Evolutionary conservation across 2,113 vertebrate species (phyloP).

Genomic region (Urocolius indicus): DNA sequence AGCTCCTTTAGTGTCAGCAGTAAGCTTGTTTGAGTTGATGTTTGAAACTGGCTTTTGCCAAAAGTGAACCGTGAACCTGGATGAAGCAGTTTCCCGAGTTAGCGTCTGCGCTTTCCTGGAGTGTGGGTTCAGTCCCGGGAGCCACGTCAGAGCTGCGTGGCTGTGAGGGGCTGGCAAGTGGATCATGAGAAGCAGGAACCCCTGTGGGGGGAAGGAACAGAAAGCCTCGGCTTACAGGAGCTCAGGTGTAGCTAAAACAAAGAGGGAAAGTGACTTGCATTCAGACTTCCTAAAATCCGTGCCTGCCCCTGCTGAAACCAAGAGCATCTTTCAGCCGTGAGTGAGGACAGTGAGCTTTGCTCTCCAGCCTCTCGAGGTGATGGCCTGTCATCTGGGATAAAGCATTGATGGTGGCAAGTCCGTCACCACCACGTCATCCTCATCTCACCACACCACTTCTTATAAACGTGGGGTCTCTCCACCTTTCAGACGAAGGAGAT

Average conservation of each 20-base stretch:
- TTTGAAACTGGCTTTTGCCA: background rate
- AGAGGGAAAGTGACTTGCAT: background rate
- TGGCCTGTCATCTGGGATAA: background rate
- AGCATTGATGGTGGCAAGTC: background rate
- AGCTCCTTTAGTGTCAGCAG: background rate
- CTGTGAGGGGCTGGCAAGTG: background rate
- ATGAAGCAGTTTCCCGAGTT: background rate
- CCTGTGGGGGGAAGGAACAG: background rate
- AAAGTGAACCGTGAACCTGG: background rate
- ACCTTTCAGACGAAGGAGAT: background rate
- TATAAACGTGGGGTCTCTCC: fast-evolving
- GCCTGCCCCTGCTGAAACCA: background rate
- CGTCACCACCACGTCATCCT: background rate
- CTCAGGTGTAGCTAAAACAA: background rate
- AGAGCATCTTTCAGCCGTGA: background rate
- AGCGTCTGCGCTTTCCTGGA: background rate
- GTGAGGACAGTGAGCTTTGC: background rate
- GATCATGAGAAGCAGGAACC: background rate
- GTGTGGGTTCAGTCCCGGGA: fast-evolving
- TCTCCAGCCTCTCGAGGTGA: background rate
- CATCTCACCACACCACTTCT: fast-evolving
- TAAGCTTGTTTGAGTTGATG: background rate
- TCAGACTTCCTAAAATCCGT: background rate
- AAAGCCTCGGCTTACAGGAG: background rate
- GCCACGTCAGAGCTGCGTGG: fast-evolving